Evolutionary conservation across 2,797 vertebrate species (phyloP), one percentile per base, ranked within the genome.

Genomic region (Ptychadena robeensis): DNA sequence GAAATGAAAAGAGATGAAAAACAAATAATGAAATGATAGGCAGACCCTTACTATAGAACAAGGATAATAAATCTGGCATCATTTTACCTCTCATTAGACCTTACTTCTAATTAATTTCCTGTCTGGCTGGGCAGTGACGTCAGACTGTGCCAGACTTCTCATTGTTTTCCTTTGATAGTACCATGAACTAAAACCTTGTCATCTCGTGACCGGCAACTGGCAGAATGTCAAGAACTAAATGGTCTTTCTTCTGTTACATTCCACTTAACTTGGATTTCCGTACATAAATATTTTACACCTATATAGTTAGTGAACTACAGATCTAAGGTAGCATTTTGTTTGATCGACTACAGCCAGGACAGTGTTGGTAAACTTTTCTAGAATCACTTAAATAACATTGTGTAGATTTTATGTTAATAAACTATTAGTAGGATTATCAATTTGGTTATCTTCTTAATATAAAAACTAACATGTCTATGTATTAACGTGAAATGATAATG

Each of bases 31-130:
- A 70, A 85, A 64, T 27, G 78, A 80, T 65, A 68, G 67, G 53
- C 66, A 76, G 65, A 35, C 65, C 76, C 59, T 71, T 69, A 67
- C 63, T 64, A 32, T 64, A 85, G 57, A 76, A 80, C 28, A 69
- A 76, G 72, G 66, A 85, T 75, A 76, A 76, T 80, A 76, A 80
- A 80, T 76, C 66, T 80, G 78, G 83, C 78, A 76, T 85, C 38
- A 28, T 80, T 81, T 81, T 80, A 85, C 83, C 77, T 69, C 71
- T 80, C 77, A 80, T 80, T 85, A 85, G 88, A 75, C 84, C 83
- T 78, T 74, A 18, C 87, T 91, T 87, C 88, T 91, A 89, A 93
- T 92, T 88, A 87, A 83, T 89, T 93, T 94, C 91, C 91, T 91
- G 78, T 85, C 88, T 92, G 88, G 90, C 89, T 90, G 89, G 88